Conservation (phyloP, 2,797 vertebrate species). For the Malacoctenus gilli region DNA sequence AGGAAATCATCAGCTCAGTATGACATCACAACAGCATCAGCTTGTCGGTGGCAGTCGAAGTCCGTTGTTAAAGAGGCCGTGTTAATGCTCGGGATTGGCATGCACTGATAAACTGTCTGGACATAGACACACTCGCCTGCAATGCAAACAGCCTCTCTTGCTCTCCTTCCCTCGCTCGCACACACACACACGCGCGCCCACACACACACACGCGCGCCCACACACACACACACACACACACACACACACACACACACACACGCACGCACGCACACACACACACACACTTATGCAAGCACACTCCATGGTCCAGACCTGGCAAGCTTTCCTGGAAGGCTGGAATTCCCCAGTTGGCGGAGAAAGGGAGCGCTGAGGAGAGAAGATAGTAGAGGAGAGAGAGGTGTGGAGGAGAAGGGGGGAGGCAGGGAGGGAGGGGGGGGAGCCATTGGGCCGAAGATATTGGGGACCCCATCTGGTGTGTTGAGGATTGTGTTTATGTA, state of each 20-base stretch:
- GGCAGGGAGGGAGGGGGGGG: slow-evolving; percentile 25
- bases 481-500: slow-evolving; percentile 52
- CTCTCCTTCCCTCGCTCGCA: too few relatives aligned
- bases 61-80: slow-evolving; percentile 41
- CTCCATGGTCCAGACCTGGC: slow-evolving; percentile 47
- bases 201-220: slow-evolving; percentile 5
- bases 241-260: slow-evolving; percentile 1
- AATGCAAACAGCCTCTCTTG: too few relatives aligned
- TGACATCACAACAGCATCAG: slow-evolving; percentile 20
- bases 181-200: too few relatives aligned
- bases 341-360: slow-evolving; percentile 56
- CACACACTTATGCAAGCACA: not conserved
- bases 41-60: slow-evolving; percentile 38
- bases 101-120: slow-evolving; percentile 11
- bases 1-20: slow-evolving; percentile 7
- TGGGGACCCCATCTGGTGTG: slow-evolving; percentile 65
- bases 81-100: slow-evolving; percentile 26
- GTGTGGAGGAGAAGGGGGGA: slow-evolving; percentile 24
- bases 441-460: slow-evolving; percentile 44
- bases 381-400: slow-evolving; percentile 39
- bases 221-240: slow-evolving; percentile 1
- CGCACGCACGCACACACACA: slow-evolving; percentile 12
- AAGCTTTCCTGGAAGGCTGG: slow-evolving; percentile 57
- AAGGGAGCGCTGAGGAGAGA: slow-evolving; percentile 20
- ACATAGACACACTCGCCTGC: slow-evolving; percentile 6